A percentile compares a stretch with the other conserved stretches of the same genome.
Evolutionary conservation across 2,113 vertebrate species (phyloP).

Genomic region (Lophochroa leadbeateri): DNA sequence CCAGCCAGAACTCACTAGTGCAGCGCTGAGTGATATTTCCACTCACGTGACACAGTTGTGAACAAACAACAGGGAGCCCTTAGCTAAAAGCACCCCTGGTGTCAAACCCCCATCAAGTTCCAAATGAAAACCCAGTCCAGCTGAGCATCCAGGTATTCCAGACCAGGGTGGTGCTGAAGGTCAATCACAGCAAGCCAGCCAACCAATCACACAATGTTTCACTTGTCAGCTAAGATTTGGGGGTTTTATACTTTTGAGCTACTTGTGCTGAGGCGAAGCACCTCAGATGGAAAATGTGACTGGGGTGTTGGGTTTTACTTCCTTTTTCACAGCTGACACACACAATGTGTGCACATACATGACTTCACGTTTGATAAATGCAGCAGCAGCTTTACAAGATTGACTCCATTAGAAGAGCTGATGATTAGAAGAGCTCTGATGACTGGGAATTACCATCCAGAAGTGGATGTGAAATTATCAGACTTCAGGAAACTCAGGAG

Average conservation of each 20-base stretch:
- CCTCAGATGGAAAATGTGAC: not conserved
- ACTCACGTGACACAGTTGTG: not conserved
- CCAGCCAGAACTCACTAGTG: not conserved
- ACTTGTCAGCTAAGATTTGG: not conserved
- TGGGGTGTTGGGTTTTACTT: not conserved
- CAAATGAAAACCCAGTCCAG: not conserved
- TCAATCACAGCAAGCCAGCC: not conserved
- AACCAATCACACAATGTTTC: not conserved
- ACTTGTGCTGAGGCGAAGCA: not conserved
- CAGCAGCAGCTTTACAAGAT: not conserved
- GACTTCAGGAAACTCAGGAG: not conserved
- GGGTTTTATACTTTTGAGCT: not conserved
- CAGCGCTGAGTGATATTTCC: not conserved
- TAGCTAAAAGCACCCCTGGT: not conserved
- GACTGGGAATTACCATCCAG: not conserved
- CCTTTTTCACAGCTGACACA: not conserved
- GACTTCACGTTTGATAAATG: not conserved
- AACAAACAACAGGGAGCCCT: not conserved
- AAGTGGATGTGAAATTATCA: not conserved
- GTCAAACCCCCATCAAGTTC: not conserved
- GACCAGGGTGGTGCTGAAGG: not conserved
- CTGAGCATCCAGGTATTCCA: not conserved
- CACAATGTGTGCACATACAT: not conserved
- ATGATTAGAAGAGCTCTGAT: not conserved
- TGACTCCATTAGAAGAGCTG: not conserved